Evolutionary conservation across 2,113 vertebrate species (phyloP).

Genomic region (Coptodon bakossiorum): DNA sequence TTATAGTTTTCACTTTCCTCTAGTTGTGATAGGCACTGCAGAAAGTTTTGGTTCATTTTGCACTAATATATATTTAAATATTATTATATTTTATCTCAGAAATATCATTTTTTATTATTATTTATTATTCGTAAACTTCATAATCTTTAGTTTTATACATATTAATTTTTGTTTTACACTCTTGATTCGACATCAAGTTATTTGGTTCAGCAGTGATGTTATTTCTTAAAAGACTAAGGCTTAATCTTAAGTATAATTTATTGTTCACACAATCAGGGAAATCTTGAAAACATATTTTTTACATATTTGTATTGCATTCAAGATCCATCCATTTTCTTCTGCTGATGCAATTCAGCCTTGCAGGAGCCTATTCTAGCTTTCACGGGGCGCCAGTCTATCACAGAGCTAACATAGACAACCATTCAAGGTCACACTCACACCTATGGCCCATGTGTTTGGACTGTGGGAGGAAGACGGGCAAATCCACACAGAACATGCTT

Average conservation of each 20-base stretch:
- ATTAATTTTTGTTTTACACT: background rate
- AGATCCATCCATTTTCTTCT: background rate
- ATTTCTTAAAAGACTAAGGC: background rate
- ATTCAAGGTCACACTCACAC: background rate
- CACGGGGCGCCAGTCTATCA: rapidly evolving
- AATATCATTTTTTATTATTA: background rate
- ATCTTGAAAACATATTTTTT: background rate
- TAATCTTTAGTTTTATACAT: background rate
- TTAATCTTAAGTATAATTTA: background rate
- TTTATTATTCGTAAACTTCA: background rate
- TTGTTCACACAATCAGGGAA: background rate
- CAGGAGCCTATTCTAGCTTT: background rate
- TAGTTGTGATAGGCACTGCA: background rate
- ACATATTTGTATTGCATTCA: background rate
- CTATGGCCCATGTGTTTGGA: background rate
- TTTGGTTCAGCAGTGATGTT: background rate
- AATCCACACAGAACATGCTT: background rate
- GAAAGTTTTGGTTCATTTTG: background rate
- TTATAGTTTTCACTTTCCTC: background rate
- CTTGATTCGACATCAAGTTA: background rate
- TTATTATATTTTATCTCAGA: background rate
- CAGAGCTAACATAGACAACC: background rate
- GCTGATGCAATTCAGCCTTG: background rate
- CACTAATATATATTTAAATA: background rate
- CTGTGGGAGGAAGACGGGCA: rapidly evolving